Base-by-base conservation (phyloP, 1,140 invertebrate species). In the Brachionus paranguensis region DNA sequence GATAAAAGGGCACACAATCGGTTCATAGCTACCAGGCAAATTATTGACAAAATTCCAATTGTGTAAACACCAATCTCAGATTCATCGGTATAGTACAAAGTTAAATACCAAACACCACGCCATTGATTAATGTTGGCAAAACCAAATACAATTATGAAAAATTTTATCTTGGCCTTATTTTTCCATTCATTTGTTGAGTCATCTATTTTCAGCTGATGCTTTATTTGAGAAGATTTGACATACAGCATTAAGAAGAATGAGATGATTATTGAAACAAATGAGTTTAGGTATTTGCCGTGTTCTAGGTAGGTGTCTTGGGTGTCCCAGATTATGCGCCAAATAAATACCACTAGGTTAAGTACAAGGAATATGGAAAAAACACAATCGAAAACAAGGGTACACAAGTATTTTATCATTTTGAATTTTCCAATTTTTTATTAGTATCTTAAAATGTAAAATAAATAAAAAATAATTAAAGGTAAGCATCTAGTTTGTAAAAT, bases 251-350 rank as follows among this genome's bases (percentile, higher is more conserved):
- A 0, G 10, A 64, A 60, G 65, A 81, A 64, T 20, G 78, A 81
- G 20, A 60, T 55, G 8, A 33, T 6, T 7, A 81, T 47, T 17
- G 53, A 64, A 14, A 81, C 10, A 11, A 81, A 64, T 14, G 78
- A 81, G 12, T 17, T 68, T 3, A 81, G 11, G 20, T 33, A 64
- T 24, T 64, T 29, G 12, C 41, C 29, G 12, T 79, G 24, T 10
- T 33, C 47, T 7, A 79, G 43, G 41, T 81, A 81, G 1, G 65
- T 12, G 53, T 81, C 78, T 64, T 60, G 78, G 11, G 14, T 29
- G 78, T 81, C 78, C 78, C 78, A 81, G 14, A 81, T 81, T 17
- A 81, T 81, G 41, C 78, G 78, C 78, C 78, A 81, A 64, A 81
- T 29, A 37, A 60, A 81, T 3, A 81, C 53, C 8, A 81, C 64